Percentiles rank a stretch among this genome's conserved stretches.
Conservation (phyloP, 2,797 vertebrate species). For the Peromyscus eremicus region DNA sequence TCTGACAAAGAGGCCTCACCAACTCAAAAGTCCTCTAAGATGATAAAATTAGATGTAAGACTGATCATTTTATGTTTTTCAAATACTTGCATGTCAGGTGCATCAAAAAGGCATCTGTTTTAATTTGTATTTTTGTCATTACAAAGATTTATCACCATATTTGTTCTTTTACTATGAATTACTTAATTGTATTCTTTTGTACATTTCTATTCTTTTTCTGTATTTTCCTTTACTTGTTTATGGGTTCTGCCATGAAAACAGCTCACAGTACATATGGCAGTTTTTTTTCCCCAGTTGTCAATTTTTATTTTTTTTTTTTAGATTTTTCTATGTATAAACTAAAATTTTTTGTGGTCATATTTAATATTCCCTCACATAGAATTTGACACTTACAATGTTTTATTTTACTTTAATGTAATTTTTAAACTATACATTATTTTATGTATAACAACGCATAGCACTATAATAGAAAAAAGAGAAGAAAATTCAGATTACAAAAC, state of each 20-base stretch:
- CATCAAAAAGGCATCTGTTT: background rate
- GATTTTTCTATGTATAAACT: conserved; percentile 1
- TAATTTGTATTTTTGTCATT: conserved; percentile 21
- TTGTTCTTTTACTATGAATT: background rate
- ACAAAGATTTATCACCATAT: background rate
- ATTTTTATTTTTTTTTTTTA: background rate
- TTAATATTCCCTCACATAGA: background rate
- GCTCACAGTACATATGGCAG: background rate
- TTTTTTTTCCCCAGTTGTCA: background rate
- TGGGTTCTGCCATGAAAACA: background rate
- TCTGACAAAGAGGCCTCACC: background rate
- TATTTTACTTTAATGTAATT: background rate
- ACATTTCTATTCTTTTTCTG: conserved; percentile 2
- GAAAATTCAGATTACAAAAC: background rate
- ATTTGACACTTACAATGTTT: background rate
- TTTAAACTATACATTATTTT: background rate
- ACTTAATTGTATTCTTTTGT: background rate
- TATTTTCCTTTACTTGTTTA: background rate
- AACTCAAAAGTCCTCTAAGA: background rate
- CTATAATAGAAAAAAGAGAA: background rate
- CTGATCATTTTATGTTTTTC: background rate
- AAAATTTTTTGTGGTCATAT: background rate
- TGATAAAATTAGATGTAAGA: background rate
- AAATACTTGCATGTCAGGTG: background rate
- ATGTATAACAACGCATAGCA: background rate